Evolutionary conservation across 2,888 invertebrate species (phyloP), one percentile per base, ranked within the genome.

Genomic region (Melitaea athalia): DNA sequence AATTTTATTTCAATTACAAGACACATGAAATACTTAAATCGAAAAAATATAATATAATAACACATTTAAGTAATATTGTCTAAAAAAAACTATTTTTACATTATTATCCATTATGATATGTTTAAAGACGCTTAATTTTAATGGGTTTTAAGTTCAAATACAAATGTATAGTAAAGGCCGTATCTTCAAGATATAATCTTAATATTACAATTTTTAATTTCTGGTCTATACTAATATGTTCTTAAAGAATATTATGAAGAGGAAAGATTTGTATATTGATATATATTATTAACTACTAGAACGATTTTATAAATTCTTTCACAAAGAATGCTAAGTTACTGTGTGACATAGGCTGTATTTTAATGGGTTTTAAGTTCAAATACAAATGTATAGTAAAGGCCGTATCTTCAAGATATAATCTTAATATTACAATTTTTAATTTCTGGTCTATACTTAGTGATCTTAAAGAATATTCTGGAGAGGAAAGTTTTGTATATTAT

Each of bases 1-100:
- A 57, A 15, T 47, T 68, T 68, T 68, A 68, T 68, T 68, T 49
- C 55, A 61, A 60, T n/a, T 55, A 14, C 7, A 31, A 14, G n/a
- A 24, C 24, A 33, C 33, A 14, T 14, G n/a, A 55, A 14, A 55
- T 14, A 12, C 53, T 14, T 5, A 55, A 33, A 11, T 5, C 50
- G 4, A 17, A 31, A 53, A 52, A 15, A 17, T 17, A 50, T 17
- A 50, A 50, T 1, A 33, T 33, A 33, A 33, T 33, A 33, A 43
- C 10, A 8, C 5, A n/a, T n/a, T 4, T n/a, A 14, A 47, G 5
- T 47, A 11, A 49, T 4, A 49, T n/a, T 49, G 3, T 49, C 47
- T 49, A 49, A 14, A 49, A 49, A 47, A 47, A 49, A 5, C 14
- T 14, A 12, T n/a, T 4, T 14, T 12, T 14, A n/a, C 14, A 14